Conservation (phyloP, 53 echinoderm and acorn worm species). For the Apostichopus leukothele region DNA sequence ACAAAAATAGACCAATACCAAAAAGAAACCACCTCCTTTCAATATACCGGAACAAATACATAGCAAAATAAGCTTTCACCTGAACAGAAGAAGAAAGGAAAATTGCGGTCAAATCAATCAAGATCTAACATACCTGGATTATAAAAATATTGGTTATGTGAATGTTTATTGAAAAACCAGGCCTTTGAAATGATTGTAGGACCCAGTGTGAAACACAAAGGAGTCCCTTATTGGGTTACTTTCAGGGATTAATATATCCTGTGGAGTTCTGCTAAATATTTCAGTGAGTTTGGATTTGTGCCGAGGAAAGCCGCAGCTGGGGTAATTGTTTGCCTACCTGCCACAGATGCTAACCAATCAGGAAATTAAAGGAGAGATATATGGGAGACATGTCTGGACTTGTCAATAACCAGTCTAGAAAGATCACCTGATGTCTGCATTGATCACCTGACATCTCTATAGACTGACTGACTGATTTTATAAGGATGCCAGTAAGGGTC, state of each 20-base stretch:
- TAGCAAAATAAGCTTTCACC: background rate
- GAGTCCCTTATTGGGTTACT: background rate
- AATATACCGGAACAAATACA: too few relatives aligned
- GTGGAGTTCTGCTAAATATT: constrained; percentile 13
- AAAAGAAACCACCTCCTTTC: too few relatives aligned
- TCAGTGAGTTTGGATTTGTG: background rate
- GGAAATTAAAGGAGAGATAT: background rate
- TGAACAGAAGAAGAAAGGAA: background rate
- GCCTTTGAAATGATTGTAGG: background rate
- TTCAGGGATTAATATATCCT: constrained; percentile 7
- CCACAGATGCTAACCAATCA: constrained; percentile 19
- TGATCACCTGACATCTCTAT: background rate
- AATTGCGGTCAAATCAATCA: background rate
- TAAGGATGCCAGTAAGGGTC: too few relatives aligned
- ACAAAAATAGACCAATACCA: too few relatives aligned
- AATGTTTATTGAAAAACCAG: background rate
- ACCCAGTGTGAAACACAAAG: constrained; percentile 19
- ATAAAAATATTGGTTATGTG: background rate
- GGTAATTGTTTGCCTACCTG: constrained; percentile 40
- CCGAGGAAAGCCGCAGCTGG: constrained; percentile 20
- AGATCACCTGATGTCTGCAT: constrained; percentile 4
- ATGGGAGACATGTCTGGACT: constrained; percentile 3
- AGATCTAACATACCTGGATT: constrained; percentile 8
- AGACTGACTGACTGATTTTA: too few relatives aligned
- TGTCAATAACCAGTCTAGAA: background rate